Base-by-base conservation (phyloP, 1,140 invertebrate genomes). In the Aleiodes sp. region DNA sequence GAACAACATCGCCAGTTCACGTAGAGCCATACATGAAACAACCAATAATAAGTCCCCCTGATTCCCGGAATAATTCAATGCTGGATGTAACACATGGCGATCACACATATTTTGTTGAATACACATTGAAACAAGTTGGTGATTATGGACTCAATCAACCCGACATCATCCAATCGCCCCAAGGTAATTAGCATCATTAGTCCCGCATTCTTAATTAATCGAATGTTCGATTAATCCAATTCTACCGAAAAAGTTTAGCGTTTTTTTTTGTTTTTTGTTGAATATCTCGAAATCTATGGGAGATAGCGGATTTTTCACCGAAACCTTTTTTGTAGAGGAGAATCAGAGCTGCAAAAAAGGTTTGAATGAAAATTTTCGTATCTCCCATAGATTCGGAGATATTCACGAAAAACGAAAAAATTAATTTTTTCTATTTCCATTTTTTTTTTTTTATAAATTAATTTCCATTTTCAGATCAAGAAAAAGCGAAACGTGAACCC, bases 1-100 rank as follows among this genome's bases (percentile, higher is more conserved):
- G 84, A 4, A 82, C 80, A 16, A 86, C 85, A n/a, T 86, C 85
- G 2, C 85, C 85, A 1, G 84, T 85, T 46, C 85, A 85, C 65
- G 80, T 86, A 26, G 85, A 86, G 66, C 84, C 85, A 1, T 86
- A 86, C 82, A 88, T 86, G 88, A 89, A 86, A 81, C 88, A 87
- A 80, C 87, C 85, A 70, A 89, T 86, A 80, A 87, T 89, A 81
- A 87, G 84, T 12, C 85, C 85, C 7, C 85, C 85, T 7, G 84
- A 86, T 68, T 86, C 85, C 31, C 81, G 82, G 52, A 87, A 84
- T 70, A 87, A 86, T 71, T 88, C 86, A 2, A 86, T 87, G 85
- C 76, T 87, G 35, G 86, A 87, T 68, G 86, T 87, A 2, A 87
- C 86, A 14, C 86, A 87, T 63, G 85, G 86, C 16, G 87, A 88